Base-by-base conservation (phyloP, 53 echinoderm and acorn worm genomes). In the Crossaster papposus region DNA sequence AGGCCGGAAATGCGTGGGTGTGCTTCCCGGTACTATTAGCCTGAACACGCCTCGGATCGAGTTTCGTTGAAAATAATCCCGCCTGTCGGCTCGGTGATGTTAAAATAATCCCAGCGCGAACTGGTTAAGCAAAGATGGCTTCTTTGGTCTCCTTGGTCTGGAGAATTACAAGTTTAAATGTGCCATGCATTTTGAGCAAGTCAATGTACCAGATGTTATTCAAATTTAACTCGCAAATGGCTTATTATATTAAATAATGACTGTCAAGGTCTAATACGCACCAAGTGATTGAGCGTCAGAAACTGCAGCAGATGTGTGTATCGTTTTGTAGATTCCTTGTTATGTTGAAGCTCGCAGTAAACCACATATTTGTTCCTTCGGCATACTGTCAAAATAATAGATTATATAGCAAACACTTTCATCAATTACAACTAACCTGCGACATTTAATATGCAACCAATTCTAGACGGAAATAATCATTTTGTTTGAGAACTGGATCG, bases 301-400 rank as follows among this genome's bases (percentile, higher is more conserved):
- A 87, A 87, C 36, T 77, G 62, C 37, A 87, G 17, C 55, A 87
- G 87, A 58, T 87, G 55, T 24, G 33, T n/a, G 29, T 35, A 87
- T 36, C 77, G 54, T 53, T 77, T 54, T 4, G 54, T 26, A 14
- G 87, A 87, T 52, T 87, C 77, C 76, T 87, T 13, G 28, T n/a
- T 87, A 23, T 58, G 77, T 36, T 76, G 87, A 1, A 87, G 63
- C 58, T 87, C 87, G 29, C 87, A 87, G 76, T 87, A 77, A 30
- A 87, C 87, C 28, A 87, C 87, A n/a, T 87, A 87, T 36, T 87
- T 87, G 87, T 77, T 87, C 74, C 87, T 87, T 15, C 87, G 54
- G 55, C 87, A 87, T 1, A 87, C 87, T 87, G 37, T 87, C 35
- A 77, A 36, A 32, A 85, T 6, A 7, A 51, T 29, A 38, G 22